Base-by-base conservation (phyloP, 2,888 invertebrate genomes). In the Orthosia gracilis region DNA sequence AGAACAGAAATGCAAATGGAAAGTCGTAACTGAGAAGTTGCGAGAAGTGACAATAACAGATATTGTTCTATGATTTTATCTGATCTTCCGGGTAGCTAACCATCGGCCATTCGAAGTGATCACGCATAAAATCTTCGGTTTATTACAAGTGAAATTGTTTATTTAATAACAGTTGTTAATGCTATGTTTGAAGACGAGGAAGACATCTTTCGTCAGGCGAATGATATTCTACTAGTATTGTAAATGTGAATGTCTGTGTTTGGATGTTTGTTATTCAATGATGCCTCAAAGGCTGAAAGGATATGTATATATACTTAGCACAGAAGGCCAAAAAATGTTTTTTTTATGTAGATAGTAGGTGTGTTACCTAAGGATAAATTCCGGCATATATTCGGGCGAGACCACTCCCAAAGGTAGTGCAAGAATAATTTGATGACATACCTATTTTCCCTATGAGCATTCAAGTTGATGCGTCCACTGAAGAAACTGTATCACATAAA, bases 11-110 rank as follows among this genome's bases (percentile, higher is more conserved):
- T 61, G 65, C 70, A 76, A 78, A 81, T 78, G 66, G 61, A 71
- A 66, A 52, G 23, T 70, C 75, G 58, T 84, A 80, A 76, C 70
- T 17, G 83, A 13, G 70, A 62, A 70, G 66, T 80, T 71, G 68
- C 15, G 83, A 13, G 68, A 62, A 70, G 66, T 80, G 81, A 84
- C 84, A 84, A 82, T 76, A 84, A 84, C 76, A 52, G 84, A 76
- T 76, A 84, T 84, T 80, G 81, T 82, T 84, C 58, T 52, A 74
- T 9, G 40, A 40, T 40, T 40, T 40, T 40, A 40, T 65, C 59
- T 12, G 21, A 66, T 59, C n/a, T 76, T 82, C 66, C 59, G 70
- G 50, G 84, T 68, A 57, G 50, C 64, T 61, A 47, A 67, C 62
- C 67, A 75, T 45, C 12, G 50, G 17, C 31, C 21, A 55, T 65